Percentiles rank a stretch among this genome's conserved stretches.
Conservation (phyloP, 1,140 invertebrate genomes). For the Nephotettix cincticeps region DNA sequence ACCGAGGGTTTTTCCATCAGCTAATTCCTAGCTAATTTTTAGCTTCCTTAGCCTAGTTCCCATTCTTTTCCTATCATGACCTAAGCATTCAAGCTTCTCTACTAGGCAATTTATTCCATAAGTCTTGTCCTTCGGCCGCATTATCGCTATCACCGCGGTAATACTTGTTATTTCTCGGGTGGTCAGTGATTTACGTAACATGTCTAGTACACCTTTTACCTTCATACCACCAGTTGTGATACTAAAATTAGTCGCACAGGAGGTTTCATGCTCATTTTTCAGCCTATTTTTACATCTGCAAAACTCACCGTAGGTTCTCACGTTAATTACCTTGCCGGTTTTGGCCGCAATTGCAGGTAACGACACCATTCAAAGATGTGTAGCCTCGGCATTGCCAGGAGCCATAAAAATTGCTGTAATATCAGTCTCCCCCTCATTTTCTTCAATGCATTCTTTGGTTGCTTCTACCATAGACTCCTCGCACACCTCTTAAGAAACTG, state of each 20-base stretch:
- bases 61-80: slow-evolving; percentile 8
- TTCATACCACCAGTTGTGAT: slow-evolving; percentile 37
- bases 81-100: slow-evolving; percentile 25
- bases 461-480: slow-evolving; percentile 12
- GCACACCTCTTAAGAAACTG: too few species aligned
- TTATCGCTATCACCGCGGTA: too few species aligned
- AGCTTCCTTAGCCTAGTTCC: too few species aligned
- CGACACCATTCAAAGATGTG: too few species aligned
- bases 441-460: neutral
- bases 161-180: too few species aligned
- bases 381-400: too few species aligned
- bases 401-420: slow-evolving; percentile 23
- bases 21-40: too few species aligned
- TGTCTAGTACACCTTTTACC: slow-evolving; percentile 9
- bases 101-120: slow-evolving; percentile 34
- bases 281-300: slow-evolving; percentile 21
- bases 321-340: slow-evolving; percentile 32
- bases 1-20: neutral
- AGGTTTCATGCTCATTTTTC: slow-evolving; percentile 8
- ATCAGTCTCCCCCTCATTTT: slow-evolving; percentile 11
- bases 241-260: slow-evolving; percentile 34
- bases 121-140: slow-evolving; percentile 15
- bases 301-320: slow-evolving; percentile 24
- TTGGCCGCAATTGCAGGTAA: slow-evolving; percentile 18
- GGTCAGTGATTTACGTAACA: slow-evolving; percentile 30